These are phyloP conservation scores for Gastrophryne carolinensis DNA, from an alignment of 2,797 vertebrate genomes.

Conservation along the genomic window DNA sequence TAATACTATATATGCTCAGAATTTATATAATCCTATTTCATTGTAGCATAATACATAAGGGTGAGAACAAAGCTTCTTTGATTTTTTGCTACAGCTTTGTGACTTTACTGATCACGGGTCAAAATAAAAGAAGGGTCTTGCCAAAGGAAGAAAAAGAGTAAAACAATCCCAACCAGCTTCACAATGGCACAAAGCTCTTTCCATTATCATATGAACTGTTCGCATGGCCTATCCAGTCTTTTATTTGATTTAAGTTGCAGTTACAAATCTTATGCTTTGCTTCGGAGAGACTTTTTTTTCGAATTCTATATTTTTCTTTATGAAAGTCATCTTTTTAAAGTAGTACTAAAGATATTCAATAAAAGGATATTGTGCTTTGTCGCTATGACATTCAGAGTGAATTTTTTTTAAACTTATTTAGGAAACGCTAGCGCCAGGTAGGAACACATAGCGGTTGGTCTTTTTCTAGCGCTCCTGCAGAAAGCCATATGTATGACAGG, in stretches of 20 bases:
- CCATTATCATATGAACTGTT: background rate
- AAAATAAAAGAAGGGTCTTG: background rate
- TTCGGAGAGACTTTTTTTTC: background rate
- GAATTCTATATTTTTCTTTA: background rate
- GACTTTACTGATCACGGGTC: background rate
- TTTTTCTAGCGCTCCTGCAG: too few species aligned
- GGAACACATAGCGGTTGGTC: too few species aligned
- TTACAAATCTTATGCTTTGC: background rate
- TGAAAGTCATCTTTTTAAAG: background rate
- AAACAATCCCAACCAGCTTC: background rate
- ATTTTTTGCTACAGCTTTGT: background rate
- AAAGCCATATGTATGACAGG: too few species aligned
- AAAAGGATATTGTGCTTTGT: background rate
- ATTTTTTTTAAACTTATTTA: too few species aligned
- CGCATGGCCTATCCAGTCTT: background rate
- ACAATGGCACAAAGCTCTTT: background rate
- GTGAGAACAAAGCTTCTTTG: background rate
- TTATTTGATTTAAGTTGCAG: background rate
- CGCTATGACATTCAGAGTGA: too few species aligned
- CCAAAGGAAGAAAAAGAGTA: background rate
- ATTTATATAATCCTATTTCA: conserved; percentile 8
- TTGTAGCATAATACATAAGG: background rate
- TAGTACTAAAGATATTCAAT: background rate
- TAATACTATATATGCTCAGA: background rate
- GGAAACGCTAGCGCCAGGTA: too few species aligned